Percentiles rank a stretch among this genome's conserved stretches.
Evolutionary conservation across 1,140 invertebrate genomes (phyloP).

Genomic region (Drosophila bifasciata): DNA sequence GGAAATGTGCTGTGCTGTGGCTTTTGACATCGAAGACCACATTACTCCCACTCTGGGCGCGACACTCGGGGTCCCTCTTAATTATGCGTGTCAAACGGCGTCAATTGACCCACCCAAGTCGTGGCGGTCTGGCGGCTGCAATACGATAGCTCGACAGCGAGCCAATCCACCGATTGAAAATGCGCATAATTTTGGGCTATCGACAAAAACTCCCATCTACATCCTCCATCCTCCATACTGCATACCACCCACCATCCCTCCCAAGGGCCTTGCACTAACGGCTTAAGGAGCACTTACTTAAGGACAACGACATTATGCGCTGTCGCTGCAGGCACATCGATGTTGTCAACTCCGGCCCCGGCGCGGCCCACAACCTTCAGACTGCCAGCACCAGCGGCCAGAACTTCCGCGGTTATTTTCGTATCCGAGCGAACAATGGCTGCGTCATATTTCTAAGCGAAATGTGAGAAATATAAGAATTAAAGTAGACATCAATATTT

Average conservation of each 20-base stretch:
- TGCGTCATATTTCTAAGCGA: slow-evolving; percentile 92
- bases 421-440: slow-evolving; percentile 98
- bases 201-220: too few species aligned
- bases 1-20: slow-evolving; percentile 36
- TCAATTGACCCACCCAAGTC: slow-evolving; percentile 65
- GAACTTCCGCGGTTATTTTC: slow-evolving; percentile 96
- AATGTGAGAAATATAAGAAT: slow-evolving; percentile 33
- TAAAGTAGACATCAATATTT: slow-evolving; percentile 23
- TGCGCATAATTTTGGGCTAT: slow-evolving; percentile 43
- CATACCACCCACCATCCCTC: neutral
- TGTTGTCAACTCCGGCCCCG: slow-evolving; percentile 99
- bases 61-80: slow-evolving; percentile 50
- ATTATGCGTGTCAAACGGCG: slow-evolving; percentile 72
- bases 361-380: slow-evolving; percentile 96
- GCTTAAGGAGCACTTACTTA: slow-evolving; percentile 90
- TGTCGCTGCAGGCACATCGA: slow-evolving; percentile 95
- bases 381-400: slow-evolving; percentile 89
- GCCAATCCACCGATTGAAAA: slow-evolving; percentile 43
- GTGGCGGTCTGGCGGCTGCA: slow-evolving; percentile 6
- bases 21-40: slow-evolving; percentile 31
- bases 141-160: slow-evolving; percentile 19
- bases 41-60: neutral
- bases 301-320: slow-evolving; percentile 94
- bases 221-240: too few species aligned
- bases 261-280: slow-evolving; percentile 15